Evolutionary conservation across 2,888 invertebrate genomes (phyloP), one percentile per base, ranked within the genome.

Genomic region (Zygaena filipendulae): DNA sequence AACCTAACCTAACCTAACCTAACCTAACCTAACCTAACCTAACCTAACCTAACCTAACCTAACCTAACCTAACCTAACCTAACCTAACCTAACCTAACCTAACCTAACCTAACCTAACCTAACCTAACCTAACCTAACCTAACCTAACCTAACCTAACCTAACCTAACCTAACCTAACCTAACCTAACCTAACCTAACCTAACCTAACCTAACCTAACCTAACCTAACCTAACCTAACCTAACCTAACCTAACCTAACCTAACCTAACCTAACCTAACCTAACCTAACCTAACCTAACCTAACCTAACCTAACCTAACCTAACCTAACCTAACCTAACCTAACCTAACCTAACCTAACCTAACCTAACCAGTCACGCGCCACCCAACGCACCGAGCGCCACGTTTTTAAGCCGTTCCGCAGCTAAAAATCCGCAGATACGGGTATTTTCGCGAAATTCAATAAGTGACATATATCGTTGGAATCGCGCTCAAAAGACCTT

Each of bases 1-100:
- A 20, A n/a, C 20, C 5, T n/a, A n/a, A n/a, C 5, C 5, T 4
- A n/a, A 8, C 20, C n/a, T 20, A n/a, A 8, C n/a, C 5, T 8
- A n/a, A 20, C n/a, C 5, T 20, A 20, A 20, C 5, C 20, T 11
- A 21, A 21, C 4, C 21, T 11, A 21, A 11, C 21, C 23, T 16
- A n/a, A n/a, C n/a, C n/a, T n/a, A n/a, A n/a, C n/a, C n/a, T n/a
- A n/a, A n/a, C n/a, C n/a, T n/a, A 4, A 6, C 25, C 25, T 36
- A 32, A 31, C 36, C 44, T 37, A 39, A 39, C 38, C 44, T 42
- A 38, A 39, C 40, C 38, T 38, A 41, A 36, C 40, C 35, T 27
- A 32, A 33, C 36, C 35, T 34, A 4, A 6, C 25, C 25, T 36
- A 32, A 31, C 36, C 44, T 37, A 39, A 39, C 38, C 44, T 42